phyloP scores from a whole-genome alignment of 2,888 invertebrate genomes.

The Bedellia somnulentella region DNA sequence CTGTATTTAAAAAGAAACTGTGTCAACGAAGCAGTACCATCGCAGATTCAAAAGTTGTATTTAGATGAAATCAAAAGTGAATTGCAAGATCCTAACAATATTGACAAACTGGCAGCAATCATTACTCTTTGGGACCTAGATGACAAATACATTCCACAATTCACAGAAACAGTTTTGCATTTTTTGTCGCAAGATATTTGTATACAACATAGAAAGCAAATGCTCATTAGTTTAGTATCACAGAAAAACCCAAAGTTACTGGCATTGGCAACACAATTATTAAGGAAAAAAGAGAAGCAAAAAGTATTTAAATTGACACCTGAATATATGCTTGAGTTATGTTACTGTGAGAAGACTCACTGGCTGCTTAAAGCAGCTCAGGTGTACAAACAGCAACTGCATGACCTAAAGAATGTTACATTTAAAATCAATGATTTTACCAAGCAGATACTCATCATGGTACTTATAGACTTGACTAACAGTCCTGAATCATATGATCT shows the following conservation, averaged over 20 bases:
- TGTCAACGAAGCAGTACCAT: slow-evolving; percentile 17
- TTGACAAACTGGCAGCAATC: slow-evolving; percentile 34
- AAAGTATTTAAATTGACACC: slow-evolving; percentile 47
- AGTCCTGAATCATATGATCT: slow-evolving; percentile 47
- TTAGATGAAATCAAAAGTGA: slow-evolving; percentile 34
- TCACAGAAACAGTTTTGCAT: slow-evolving; percentile 27
- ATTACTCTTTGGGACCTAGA: slow-evolving; percentile 37
- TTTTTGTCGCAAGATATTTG: slow-evolving; percentile 31
- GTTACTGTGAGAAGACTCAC: slow-evolving; percentile 46
- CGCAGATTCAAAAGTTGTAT: slow-evolving; percentile 32
- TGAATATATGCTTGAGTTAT: slow-evolving; percentile 52
- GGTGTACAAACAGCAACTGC: slow-evolving; percentile 41
- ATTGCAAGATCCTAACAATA: slow-evolving; percentile 23
- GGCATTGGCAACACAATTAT: slow-evolving; percentile 26
- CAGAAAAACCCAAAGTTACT: slow-evolving; percentile 35
- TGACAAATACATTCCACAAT: slow-evolving; percentile 23
- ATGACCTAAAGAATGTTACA: slow-evolving; percentile 46
- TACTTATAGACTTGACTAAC: slow-evolving; percentile 49
- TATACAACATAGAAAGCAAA: slow-evolving; percentile 44
- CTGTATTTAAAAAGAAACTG: slow-evolving; percentile 25
- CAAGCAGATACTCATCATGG: slow-evolving; percentile 52
- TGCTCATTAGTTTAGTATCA: slow-evolving; percentile 39
- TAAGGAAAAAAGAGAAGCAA: slow-evolving; percentile 40
- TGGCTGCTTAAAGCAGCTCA: slow-evolving; percentile 51
- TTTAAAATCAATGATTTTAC: slow-evolving; percentile 53